Conservation (phyloP, 2,888 invertebrate genomes). For the Drosophila melanosoma region DNA sequence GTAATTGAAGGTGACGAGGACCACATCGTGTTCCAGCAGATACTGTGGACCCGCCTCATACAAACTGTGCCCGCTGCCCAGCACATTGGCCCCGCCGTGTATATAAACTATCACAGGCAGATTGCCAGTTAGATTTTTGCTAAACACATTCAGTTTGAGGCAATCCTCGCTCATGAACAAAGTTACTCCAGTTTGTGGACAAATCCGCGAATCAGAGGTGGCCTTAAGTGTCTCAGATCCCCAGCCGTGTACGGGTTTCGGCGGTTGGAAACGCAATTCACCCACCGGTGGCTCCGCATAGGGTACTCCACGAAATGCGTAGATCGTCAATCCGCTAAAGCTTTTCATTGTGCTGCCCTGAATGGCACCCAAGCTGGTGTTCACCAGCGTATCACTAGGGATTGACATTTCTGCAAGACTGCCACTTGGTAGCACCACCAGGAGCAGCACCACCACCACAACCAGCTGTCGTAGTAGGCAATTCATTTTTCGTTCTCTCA, state of each 20-base stretch:
- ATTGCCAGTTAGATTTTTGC: slow-evolving; percentile 44
- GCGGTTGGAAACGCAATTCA: slow-evolving; percentile 84
- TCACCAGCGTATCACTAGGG: slow-evolving; percentile 44
- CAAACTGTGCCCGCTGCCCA: slow-evolving; percentile 74
- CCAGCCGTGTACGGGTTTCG: slow-evolving; percentile 79
- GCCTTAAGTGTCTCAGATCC: slow-evolving; percentile 80
- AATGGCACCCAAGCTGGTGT: slow-evolving; percentile 82
- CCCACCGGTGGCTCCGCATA: slow-evolving; percentile 83
- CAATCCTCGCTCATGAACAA: slow-evolving; percentile 87
- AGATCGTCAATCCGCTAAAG: slow-evolving; percentile 83
- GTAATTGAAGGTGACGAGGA: slow-evolving; percentile 82
- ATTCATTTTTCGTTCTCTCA: slow-evolving; percentile 28
- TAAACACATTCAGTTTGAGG: slow-evolving; percentile 88
- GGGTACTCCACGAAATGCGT: slow-evolving; percentile 85
- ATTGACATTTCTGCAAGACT: not conserved
- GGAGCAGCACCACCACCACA: slow-evolving; percentile 18
- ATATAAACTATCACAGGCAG: slow-evolving; percentile 80
- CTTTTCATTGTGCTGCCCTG: slow-evolving; percentile 84
- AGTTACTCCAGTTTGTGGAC: slow-evolving; percentile 67
- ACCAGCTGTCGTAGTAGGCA: slow-evolving; percentile 5
- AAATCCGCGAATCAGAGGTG: slow-evolving; percentile 84
- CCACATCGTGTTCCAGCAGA: slow-evolving; percentile 79
- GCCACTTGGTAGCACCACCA: not conserved
- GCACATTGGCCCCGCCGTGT: slow-evolving; percentile 79
- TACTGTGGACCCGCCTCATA: slow-evolving; percentile 79